Conservation (phyloP, 2,888 invertebrate species). For the Osedax fenrisi region DNA sequence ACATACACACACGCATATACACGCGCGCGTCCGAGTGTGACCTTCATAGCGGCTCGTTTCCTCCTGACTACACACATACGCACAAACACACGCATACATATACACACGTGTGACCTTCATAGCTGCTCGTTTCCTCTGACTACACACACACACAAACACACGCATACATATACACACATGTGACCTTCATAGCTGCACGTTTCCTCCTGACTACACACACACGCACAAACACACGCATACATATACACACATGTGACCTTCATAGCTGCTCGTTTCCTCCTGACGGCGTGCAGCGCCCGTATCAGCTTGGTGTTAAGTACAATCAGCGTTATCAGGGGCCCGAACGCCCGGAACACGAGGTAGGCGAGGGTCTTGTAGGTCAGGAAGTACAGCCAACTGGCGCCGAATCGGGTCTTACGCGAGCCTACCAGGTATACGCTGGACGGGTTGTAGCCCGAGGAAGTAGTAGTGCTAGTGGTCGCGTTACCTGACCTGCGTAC, state of each 20-base stretch:
- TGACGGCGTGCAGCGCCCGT: constrained; percentile 30
- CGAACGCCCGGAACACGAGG: constrained; percentile 37
- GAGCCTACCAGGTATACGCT: constrained; percentile 24
- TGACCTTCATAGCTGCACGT: constrained; percentile 3
- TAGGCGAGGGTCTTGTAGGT: constrained; percentile 37
- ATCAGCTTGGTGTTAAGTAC: constrained; percentile 34
- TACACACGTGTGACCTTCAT: background rate
- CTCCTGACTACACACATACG: constrained; percentile 23
- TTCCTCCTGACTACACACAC: constrained; percentile 21
- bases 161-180: no score
- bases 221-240: no score
- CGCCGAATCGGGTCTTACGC: constrained; percentile 10
- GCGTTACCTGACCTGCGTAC: no score
- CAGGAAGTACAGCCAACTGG: constrained; percentile 34
- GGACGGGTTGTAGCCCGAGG: no score
- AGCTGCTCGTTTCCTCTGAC: background rate
- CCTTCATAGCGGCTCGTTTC: background rate
- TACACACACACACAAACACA: no score
- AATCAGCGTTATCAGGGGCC: constrained; percentile 35
- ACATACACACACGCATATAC: no score
- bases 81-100: no score
- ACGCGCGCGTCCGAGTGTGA: no score
- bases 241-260: background rate
- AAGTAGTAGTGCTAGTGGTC: no score
- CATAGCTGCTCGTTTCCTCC: background rate